phyloP scores from a whole-genome alignment of 2,113 vertebrate species.

The Phoenicopterus ruber region DNA sequence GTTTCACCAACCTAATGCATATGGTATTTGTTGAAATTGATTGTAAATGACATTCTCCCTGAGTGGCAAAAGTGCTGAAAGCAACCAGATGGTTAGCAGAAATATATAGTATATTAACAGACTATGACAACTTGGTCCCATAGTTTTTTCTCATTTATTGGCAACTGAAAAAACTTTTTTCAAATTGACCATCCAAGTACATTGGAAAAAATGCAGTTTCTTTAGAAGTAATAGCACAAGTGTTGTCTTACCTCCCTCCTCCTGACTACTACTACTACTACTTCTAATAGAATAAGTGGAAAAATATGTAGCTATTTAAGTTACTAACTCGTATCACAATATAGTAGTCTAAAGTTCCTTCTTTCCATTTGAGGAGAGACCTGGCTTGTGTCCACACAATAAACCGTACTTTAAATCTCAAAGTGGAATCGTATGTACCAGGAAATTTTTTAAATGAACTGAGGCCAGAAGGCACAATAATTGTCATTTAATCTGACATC shows the following conservation, averaged over 20 bases:
- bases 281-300: slow-evolving; percentile 6
- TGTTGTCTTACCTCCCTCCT: background rate
- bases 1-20: background rate
- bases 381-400: background rate
- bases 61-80: background rate
- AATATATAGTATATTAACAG: background rate
- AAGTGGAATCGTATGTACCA: background rate
- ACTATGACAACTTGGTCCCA: background rate
- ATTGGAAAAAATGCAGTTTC: background rate
- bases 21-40: slow-evolving; percentile 16
- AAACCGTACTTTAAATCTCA: background rate
- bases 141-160: background rate
- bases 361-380: background rate
- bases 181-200: background rate
- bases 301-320: background rate
- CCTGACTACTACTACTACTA: background rate
- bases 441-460: background rate
- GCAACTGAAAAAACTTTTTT: background rate
- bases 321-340: background rate
- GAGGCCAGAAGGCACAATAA: background rate
- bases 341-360: background rate
- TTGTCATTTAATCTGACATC: background rate
- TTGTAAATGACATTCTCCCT: background rate
- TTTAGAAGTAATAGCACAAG: background rate
- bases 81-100: slow-evolving; percentile 8